A percentile compares a stretch with the other conserved stretches of the same genome.
These are phyloP conservation scores for Bombyx mori DNA, from an alignment of 1,140 invertebrate genomes.

Conservation along the genomic window DNA sequence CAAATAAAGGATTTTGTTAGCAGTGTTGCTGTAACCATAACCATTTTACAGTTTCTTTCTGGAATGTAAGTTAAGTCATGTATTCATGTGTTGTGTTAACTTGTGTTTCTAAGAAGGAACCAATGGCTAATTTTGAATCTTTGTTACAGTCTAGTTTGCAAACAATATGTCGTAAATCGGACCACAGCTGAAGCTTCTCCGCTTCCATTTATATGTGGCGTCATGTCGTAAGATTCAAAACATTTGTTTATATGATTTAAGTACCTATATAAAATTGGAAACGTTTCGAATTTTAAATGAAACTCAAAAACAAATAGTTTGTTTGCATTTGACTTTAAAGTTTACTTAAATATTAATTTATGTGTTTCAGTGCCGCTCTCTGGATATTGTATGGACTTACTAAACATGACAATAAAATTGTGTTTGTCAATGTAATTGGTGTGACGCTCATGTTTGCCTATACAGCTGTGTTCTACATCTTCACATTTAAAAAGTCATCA, in stretches of 20 bases:
- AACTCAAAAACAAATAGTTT: too few species aligned
- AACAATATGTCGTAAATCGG: constrained; percentile 76
- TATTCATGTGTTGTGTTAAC: constrained; percentile 6
- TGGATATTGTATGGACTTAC: constrained; percentile 81
- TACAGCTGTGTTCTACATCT: constrained; percentile 74
- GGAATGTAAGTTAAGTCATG: constrained; percentile 38
- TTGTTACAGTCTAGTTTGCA: constrained; percentile 76
- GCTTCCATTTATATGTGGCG: constrained; percentile 82
- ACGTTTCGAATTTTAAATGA: too few species aligned
- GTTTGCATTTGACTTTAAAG: not conserved
- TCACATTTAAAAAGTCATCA: constrained; percentile 73
- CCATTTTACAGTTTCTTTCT: constrained; percentile 50
- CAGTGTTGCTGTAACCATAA: constrained; percentile 41
- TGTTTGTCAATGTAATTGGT: constrained; percentile 80
- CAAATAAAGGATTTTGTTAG: constrained; percentile 36
- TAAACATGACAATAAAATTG: constrained; percentile 76
- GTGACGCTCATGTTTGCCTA: constrained; percentile 77
- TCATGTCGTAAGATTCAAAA: constrained; percentile 76
- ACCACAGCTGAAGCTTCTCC: constrained; percentile 79
- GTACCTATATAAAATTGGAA: constrained; percentile 17
- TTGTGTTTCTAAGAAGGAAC: constrained; percentile 7
- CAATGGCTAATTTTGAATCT: not conserved
- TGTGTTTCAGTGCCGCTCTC: constrained; percentile 72
- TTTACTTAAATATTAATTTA: constrained; percentile 4
- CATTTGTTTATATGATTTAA: not conserved